Evolutionary conservation across 2,888 invertebrate genomes (phyloP).

Genomic region (Pocota personata): DNA sequence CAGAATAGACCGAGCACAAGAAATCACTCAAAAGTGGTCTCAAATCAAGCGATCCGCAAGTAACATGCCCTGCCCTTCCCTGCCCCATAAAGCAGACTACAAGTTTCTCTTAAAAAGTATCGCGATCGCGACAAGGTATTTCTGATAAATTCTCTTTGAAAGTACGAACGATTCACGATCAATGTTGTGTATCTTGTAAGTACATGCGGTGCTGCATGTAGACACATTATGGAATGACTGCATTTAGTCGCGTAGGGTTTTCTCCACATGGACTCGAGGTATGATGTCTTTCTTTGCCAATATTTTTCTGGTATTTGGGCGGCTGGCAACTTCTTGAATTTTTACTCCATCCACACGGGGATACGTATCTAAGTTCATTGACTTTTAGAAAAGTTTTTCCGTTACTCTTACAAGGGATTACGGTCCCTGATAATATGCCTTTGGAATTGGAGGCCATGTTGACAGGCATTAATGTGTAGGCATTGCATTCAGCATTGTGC

Average conservation of each 20-base stretch:
- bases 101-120: constrained; percentile 33
- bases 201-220: constrained; percentile 32
- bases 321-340: constrained; percentile 14
- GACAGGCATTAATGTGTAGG: background rate
- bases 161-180: background rate
- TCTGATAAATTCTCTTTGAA: background rate
- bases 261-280: background rate
- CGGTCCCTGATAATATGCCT: constrained; percentile 22
- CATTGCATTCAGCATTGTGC: background rate
- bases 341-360: constrained; percentile 6
- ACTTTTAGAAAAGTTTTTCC: constrained; percentile 16
- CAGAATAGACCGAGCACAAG: constrained; percentile 2
- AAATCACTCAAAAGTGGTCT: constrained; percentile 46
- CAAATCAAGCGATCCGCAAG: background rate
- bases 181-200: background rate
- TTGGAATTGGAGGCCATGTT: background rate
- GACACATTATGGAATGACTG: constrained; percentile 25
- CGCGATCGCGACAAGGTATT: background rate
- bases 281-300: background rate
- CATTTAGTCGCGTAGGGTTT: constrained; percentile 37
- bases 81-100: background rate
- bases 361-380: constrained; percentile 21
- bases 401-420: background rate
- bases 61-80: background rate
- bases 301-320: background rate